Conservation (phyloP, 2,797 vertebrate species). For the Poecilia velifera region DNA sequence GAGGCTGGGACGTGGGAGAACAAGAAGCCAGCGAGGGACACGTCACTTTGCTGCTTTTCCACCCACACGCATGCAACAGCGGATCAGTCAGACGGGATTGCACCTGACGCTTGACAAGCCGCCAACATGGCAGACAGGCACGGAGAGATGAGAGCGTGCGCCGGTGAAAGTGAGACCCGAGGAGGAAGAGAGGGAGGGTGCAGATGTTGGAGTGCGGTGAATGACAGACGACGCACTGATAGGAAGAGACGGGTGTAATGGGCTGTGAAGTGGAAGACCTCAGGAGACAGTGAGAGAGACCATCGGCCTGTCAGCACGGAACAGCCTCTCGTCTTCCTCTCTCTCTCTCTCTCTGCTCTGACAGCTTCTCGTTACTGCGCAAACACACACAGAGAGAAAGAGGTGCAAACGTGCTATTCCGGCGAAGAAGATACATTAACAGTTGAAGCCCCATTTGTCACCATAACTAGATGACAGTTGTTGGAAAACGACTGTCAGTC, state of each 20-base stretch:
- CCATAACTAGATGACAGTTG: constrained; percentile 53
- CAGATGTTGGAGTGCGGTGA: constrained; percentile 56
- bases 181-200: constrained; percentile 25
- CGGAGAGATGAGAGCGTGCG: constrained; percentile 47
- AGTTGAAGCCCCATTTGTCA: constrained; percentile 41
- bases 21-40: constrained; percentile 41
- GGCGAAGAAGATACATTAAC: constrained; percentile 43
- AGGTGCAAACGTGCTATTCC: constrained; percentile 22
- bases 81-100: constrained; percentile 75
- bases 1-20: constrained; percentile 34
- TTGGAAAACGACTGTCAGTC: constrained; percentile 36
- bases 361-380: constrained; percentile 19
- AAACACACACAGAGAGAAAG: background rate
- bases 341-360: constrained; percentile 24
- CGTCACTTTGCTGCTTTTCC: constrained; percentile 73
- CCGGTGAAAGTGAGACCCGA: constrained; percentile 23
- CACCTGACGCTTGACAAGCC: constrained; percentile 75
- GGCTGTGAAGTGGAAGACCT: constrained; percentile 85
- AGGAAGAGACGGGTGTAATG: constrained; percentile 85
- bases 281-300: constrained; percentile 70
- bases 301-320: constrained; percentile 69
- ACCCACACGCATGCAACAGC: constrained; percentile 68
- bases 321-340: constrained; percentile 26
- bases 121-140: constrained; percentile 71
- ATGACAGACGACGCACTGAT: constrained; percentile 80